These are phyloP conservation scores for Barnardius zonarius DNA, from an alignment of 2,113 vertebrate species.

Conservation along the genomic window DNA sequence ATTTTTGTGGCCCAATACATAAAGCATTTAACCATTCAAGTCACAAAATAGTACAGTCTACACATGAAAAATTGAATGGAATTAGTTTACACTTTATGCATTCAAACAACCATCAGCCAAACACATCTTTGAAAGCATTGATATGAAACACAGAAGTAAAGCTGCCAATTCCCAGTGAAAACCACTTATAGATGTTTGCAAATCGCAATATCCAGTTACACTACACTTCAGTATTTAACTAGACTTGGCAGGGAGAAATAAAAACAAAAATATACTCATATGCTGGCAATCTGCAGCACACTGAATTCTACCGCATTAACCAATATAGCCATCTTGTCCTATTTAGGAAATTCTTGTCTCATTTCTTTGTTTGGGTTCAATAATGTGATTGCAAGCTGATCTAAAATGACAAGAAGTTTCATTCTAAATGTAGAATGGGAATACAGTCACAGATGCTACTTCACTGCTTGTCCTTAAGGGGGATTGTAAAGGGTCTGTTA, in stretches of 20 bases:
- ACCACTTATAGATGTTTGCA: background rate
- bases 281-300: background rate
- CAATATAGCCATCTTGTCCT: slow-evolving; percentile 40
- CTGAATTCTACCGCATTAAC: slow-evolving; percentile 22
- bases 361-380: slow-evolving; percentile 3
- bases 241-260: slow-evolving; percentile 32
- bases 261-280: slow-evolving; percentile 44
- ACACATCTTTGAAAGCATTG: background rate
- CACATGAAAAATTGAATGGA: background rate
- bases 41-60: background rate
- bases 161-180: background rate
- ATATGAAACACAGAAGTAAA: background rate
- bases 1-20: background rate
- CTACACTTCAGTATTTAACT: background rate
- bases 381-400: background rate
- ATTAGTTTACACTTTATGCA: background rate
- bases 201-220: background rate
- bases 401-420: background rate
- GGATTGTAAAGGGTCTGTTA: background rate
- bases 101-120: background rate
- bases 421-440: background rate
- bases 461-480: background rate
- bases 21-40: background rate
- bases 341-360: slow-evolving; percentile 62
- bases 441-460: background rate